Conservation (phyloP, 2,888 invertebrate genomes). For the Torymus auratus region DNA sequence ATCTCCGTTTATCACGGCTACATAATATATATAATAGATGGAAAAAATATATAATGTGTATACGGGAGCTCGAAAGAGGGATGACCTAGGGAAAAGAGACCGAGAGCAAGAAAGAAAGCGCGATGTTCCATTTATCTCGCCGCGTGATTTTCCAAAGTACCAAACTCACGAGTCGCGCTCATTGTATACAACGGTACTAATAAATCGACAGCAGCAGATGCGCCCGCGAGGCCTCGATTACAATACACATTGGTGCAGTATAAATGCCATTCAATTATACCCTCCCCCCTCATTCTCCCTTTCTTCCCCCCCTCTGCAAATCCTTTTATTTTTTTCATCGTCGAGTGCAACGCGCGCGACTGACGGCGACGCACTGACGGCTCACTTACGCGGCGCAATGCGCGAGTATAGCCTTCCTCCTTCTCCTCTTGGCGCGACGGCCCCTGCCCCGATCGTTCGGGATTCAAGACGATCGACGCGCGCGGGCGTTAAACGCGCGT, state of each 20-base stretch:
- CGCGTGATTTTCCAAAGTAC: conserved; percentile 55
- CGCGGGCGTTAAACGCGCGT: background rate
- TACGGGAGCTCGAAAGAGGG: background rate
- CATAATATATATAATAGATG: no score
- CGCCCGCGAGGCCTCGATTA: background rate
- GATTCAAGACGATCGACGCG: background rate
- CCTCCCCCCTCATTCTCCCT: background rate
- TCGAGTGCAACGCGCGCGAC: no score
- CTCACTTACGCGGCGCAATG: no score
- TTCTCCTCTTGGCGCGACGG: no score
- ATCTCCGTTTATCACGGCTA: background rate
- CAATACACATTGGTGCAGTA: conserved; percentile 1
- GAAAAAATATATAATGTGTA: background rate
- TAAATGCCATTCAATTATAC: conserved; percentile 28
- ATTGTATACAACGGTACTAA: conserved; percentile 28
- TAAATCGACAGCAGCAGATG: conserved; percentile 52
- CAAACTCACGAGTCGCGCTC: background rate
- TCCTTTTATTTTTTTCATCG: no score
- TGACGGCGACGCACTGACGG: no score
- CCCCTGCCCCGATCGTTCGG: no score
- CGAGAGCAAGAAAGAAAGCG: conserved; percentile 1
- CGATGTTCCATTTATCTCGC: conserved; percentile 54
- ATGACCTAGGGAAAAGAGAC: background rate
- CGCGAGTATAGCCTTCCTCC: no score
- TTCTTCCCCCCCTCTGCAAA: no score